Base-by-base conservation (phyloP, 1,140 invertebrate species). In the Procambarus clarkii region DNA sequence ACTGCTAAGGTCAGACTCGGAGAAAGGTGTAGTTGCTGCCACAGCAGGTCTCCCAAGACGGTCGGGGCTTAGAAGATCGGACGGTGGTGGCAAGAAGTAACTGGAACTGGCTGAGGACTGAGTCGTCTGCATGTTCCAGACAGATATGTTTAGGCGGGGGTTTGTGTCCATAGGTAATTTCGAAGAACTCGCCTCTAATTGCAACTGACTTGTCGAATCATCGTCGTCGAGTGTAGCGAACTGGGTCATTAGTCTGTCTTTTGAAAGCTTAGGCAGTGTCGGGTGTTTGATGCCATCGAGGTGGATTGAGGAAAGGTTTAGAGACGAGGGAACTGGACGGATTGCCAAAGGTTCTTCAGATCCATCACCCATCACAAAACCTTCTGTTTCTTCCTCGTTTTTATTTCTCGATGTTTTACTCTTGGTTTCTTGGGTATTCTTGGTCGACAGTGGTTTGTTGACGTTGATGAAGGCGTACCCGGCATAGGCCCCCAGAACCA, bases 401-500 rank as follows among this genome's bases (percentile, higher is more conserved):
- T 64, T 5, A 21, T 18, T 64, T 4, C 15, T 74, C 24, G n/a
- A n/a, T 34, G 69, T 24, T 7, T 85, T 71, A 7, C n/a, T 71
- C 44, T 74, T 71, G 13, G 15, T 44, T 4, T 85, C 44, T 24
- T 3, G 4, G 0, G 71, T 83, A n/a, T 83, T 89, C 8, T 76
- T 48, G 13, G 15, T 15, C 3, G 45, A 18, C 3, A 9, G n/a
- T 0, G 60, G 46, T 8, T 50, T 64, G 34, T 88, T 88, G 13
- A 69, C 71, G 78, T 88, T 81, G 60, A 88, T 88, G 79, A 89
- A 34, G 18, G 80, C 44, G 46, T 89, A 89, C 3, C 87, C 87
- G 45, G 46, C 48, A 50, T 89, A 89, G 1, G 87, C 87, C 13
- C 79, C 87, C 8, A 89, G 69, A n/a, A 89, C 60, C 87, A 89